A percentile compares a stretch with the other conserved stretches of the same genome.
Evolutionary conservation across 2,888 invertebrate species (phyloP).

Genomic region (Campoletis raptor): DNA sequence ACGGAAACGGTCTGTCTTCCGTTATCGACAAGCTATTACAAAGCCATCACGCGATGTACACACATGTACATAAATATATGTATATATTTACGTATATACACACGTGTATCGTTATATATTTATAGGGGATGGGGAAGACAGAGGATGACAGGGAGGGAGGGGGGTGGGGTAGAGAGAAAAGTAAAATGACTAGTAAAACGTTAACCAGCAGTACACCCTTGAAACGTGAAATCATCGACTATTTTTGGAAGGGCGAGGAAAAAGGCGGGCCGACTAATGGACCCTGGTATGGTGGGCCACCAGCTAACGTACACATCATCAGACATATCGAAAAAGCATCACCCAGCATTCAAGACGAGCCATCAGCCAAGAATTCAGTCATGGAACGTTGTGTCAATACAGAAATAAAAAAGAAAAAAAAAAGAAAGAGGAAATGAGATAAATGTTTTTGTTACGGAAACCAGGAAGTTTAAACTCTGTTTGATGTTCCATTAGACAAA

Average conservation of each 20-base stretch:
- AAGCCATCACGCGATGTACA: slow-evolving; percentile 36
- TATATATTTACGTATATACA: background rate
- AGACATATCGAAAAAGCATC: slow-evolving; percentile 32
- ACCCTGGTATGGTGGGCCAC: slow-evolving; percentile 42
- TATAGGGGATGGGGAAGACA: background rate
- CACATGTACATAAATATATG: background rate
- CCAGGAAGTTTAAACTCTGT: slow-evolving; percentile 15
- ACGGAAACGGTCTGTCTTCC: slow-evolving; percentile 64
- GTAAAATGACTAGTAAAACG: slow-evolving; percentile 47
- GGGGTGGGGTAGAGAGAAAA: slow-evolving; percentile 3
- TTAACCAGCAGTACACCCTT: slow-evolving; percentile 66
- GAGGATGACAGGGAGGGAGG: background rate
- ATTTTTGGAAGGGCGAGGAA: slow-evolving; percentile 71
- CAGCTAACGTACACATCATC: slow-evolving; percentile 7
- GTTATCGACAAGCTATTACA: slow-evolving; percentile 66
- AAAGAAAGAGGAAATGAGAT: slow-evolving; percentile 5
- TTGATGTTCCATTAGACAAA: slow-evolving; percentile 19
- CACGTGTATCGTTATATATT: slow-evolving; percentile 30
- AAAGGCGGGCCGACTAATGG: slow-evolving; percentile 70
- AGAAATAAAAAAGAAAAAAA: background rate
- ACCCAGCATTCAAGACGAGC: slow-evolving; percentile 41
- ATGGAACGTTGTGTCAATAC: slow-evolving; percentile 55
- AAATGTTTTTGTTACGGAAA: slow-evolving; percentile 41
- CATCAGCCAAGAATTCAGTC: slow-evolving; percentile 57
- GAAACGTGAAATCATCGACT: slow-evolving; percentile 70